phyloP scores from a whole-genome alignment of 2,113 vertebrate genomes.

The Neogobius melanostomus region DNA sequence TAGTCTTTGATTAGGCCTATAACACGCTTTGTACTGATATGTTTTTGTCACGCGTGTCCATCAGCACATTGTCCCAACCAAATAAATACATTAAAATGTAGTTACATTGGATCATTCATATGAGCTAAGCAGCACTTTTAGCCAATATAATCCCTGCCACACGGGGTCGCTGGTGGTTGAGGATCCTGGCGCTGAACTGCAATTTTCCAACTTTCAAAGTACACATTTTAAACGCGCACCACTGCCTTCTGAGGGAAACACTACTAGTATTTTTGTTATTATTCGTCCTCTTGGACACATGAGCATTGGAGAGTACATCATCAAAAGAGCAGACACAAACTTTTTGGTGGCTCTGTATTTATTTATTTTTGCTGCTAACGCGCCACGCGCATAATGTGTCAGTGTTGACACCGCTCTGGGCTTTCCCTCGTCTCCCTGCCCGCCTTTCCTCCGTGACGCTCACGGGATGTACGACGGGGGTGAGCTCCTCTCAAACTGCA shows the following conservation, averaged over 20 bases:
- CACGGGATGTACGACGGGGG: slow-evolving; percentile 53
- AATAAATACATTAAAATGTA: no score
- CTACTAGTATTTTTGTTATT: background rate
- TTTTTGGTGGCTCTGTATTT: background rate
- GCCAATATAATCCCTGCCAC: slow-evolving; percentile 27
- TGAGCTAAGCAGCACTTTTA: no score
- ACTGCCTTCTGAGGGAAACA: background rate
- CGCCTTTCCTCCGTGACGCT: slow-evolving; percentile 31
- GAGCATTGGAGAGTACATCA: background rate
- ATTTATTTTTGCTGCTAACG: slow-evolving; percentile 1
- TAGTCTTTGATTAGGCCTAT: no score
- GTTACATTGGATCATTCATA: no score
- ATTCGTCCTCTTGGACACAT: no score
- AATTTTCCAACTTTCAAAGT: slow-evolving; percentile 47
- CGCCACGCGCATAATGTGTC: slow-evolving; percentile 13
- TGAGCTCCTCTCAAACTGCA: slow-evolving; percentile 40
- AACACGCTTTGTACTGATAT: no score
- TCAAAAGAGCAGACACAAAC: background rate
- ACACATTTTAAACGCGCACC: background rate
- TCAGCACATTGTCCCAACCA: no score
- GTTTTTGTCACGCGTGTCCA: no score
- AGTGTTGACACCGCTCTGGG: slow-evolving; percentile 24
- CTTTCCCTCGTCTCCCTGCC: slow-evolving; percentile 10
- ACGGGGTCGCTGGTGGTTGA: slow-evolving; percentile 61
- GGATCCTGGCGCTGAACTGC: slow-evolving; percentile 22